Percentiles rank a stretch among this genome's conserved stretches.
Conservation (phyloP, 2,113 vertebrate genomes). For the Taurulus bubalis region DNA sequence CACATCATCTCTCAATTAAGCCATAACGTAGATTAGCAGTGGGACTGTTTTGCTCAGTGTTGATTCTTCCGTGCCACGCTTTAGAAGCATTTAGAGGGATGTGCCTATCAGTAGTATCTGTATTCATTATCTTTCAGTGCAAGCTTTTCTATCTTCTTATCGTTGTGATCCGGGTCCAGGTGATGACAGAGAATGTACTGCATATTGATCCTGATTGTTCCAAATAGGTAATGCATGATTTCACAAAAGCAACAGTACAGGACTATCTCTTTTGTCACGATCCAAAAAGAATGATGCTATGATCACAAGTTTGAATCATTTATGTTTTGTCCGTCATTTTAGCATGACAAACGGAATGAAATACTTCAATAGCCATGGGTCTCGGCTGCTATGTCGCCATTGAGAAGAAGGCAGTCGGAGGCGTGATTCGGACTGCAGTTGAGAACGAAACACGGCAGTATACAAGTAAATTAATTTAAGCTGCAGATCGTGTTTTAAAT, state of each 20-base stretch:
- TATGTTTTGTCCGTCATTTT: background rate
- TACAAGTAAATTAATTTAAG: background rate
- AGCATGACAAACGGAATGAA: background rate
- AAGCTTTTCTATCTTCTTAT: background rate
- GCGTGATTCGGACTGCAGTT: background rate
- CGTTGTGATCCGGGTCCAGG: background rate
- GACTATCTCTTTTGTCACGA: background rate
- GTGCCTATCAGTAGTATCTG: background rate
- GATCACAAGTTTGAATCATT: background rate
- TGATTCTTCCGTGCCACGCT: conserved; percentile 30
- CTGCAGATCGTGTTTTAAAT: background rate
- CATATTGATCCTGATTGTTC: conserved; percentile 1
- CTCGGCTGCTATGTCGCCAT: background rate
- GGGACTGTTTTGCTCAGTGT: conserved; percentile 31
- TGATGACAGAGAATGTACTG: background rate
- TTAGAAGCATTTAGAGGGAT: conserved; percentile 8
- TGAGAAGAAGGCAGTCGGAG: background rate
- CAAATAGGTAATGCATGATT: background rate
- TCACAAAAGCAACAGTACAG: background rate
- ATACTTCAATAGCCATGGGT: background rate
- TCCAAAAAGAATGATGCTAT: background rate
- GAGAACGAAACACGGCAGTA: background rate
- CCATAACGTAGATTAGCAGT: conserved; percentile 29
- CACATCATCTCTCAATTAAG: conserved; percentile 43
- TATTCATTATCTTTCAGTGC: conserved; percentile 8